Base-by-base conservation (phyloP, 2,888 invertebrate genomes). In the Seira ritae region DNA sequence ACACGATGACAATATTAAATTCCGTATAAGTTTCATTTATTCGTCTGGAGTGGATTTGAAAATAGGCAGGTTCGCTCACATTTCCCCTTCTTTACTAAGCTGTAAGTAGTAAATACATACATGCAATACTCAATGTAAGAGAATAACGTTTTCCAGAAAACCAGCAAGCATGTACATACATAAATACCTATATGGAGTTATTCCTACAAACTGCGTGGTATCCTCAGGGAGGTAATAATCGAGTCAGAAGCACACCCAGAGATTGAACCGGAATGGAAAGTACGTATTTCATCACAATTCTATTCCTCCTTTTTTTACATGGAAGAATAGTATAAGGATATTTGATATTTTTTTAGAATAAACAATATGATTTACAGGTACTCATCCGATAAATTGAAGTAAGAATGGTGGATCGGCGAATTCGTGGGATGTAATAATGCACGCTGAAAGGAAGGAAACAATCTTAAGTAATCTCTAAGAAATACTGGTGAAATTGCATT, bases 191-290 rank as follows among this genome's bases (percentile, higher is more conserved):
- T n/a, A n/a, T n/a, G n/a, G n/a, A n/a, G n/a, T n/a, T n/a, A 42
- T 42, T 42, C 42, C 42, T 42, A 42, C 12, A 12, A 8, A 60
- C 42, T 60, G 60, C 17, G n/a, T 60, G 60, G 15, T n/a, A 17
- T 60, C 60, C 60, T 8, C 60, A 17, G 60, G 60, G 60, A 60
- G 60, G 60, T 60, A 60, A 60, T 60, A 60, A 60, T 60, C 60
- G 60, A 60, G 60, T 60, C 60, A 60, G 17, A 60, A 60, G 60
- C 60, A 60, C 60, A 60, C 60, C 17, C 15, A 17, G 17, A 60
- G 60, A 60, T 60, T 60, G 12, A 60, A 60, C 4, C n/a, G n/a
- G 60, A 60, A 60, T 60, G 42, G 12, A 42, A 42, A n/a, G n/a
- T n/a, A n/a, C 42, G 42, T 42, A 42, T 42, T 42, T 42, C 42